These are phyloP conservation scores for Probaryconus sp. DNA, from an alignment of 1,140 invertebrate species.

Conservation along the genomic window DNA sequence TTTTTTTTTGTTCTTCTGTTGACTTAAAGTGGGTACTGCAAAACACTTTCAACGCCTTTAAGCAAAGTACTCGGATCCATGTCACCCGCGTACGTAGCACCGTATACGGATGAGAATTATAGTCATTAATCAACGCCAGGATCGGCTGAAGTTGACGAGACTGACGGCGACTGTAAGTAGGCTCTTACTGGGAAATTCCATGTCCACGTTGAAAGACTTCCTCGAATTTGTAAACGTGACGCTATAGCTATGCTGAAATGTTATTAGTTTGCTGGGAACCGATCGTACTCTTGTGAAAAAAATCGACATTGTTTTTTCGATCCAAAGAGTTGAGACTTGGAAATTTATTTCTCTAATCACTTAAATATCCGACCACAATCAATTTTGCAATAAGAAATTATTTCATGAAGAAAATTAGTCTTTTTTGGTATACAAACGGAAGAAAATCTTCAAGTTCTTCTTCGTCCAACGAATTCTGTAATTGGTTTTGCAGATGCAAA, in stretches of 20 bases:
- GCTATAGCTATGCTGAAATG: slow-evolving; percentile 7
- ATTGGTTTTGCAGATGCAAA: slow-evolving; percentile 14
- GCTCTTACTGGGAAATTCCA: slow-evolving; percentile 44
- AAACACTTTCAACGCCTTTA: slow-evolving; percentile 15
- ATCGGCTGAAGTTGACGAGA: slow-evolving; percentile 47
- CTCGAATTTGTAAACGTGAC: slow-evolving; percentile 30
- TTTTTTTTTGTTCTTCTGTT: slow-evolving; percentile 39
- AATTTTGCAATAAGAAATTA: no score
- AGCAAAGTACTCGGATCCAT: slow-evolving; percentile 16
- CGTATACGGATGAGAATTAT: slow-evolving; percentile 48
- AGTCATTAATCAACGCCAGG: slow-evolving; percentile 59
- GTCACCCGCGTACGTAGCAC: slow-evolving; percentile 44
- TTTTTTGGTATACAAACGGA: no score
- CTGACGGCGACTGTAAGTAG: slow-evolving; percentile 21
- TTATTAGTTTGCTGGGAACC: slow-evolving; percentile 12
- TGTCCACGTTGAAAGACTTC: slow-evolving; percentile 19
- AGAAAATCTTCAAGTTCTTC: not conserved
- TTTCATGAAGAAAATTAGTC: no score
- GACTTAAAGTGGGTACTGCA: not conserved
- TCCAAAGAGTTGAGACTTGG: no score
- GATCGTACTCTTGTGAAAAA: no score
- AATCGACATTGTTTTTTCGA: not conserved
- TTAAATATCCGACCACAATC: no score
- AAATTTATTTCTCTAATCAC: no score
- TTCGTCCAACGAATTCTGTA: not conserved